Conservation (phyloP, 2,888 invertebrate species). For the Torymus tubicola region DNA sequence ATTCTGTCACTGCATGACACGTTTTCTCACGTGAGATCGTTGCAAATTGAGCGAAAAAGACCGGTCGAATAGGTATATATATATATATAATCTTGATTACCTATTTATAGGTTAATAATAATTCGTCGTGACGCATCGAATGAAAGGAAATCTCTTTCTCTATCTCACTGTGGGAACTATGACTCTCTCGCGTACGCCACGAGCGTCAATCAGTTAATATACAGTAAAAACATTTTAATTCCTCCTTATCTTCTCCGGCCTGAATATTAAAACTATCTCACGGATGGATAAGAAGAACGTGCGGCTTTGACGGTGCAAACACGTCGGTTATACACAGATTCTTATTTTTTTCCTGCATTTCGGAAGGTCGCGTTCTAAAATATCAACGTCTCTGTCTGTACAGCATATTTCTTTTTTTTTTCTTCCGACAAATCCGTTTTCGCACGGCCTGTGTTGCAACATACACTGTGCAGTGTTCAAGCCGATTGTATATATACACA, state of each 20-base stretch:
- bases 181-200: no score
- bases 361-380: no score
- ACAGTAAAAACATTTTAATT: no score
- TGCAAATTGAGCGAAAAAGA: slow-evolving; percentile 28
- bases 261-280: no score
- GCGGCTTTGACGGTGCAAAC: no score
- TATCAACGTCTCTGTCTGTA: background rate
- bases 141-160: no score
- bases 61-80: slow-evolving; percentile 31
- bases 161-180: no score
- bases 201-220: no score
- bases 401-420: background rate
- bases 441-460: slow-evolving; percentile 21
- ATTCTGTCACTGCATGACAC: slow-evolving; percentile 48
- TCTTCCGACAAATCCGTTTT: slow-evolving; percentile 25
- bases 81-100: slow-evolving; percentile 14
- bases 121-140: slow-evolving; percentile 9
- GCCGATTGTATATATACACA: background rate
- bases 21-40: slow-evolving; percentile 34
- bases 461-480: background rate
- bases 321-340: no score
- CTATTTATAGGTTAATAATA: slow-evolving; percentile 19
- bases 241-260: no score
- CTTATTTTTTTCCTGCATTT: no score
- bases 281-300: no score